phyloP scores from a whole-genome alignment of 1,140 invertebrate species.

The Paraescarpia echinospica region DNA sequence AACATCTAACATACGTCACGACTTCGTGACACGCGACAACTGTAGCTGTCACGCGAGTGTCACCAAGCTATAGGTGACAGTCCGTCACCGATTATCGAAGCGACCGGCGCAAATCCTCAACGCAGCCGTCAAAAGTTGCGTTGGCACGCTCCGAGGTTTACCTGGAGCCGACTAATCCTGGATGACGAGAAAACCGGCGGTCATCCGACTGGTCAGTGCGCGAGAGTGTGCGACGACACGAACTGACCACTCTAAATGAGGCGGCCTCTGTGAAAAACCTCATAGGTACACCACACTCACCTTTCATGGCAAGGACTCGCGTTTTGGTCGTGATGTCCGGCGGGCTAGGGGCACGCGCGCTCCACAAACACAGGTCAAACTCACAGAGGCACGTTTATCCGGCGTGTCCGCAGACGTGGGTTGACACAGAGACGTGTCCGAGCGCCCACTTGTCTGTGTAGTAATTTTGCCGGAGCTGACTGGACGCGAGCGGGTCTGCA shows the following conservation, averaged over 20 bases:
- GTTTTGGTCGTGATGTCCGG: neutral
- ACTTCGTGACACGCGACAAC: neutral
- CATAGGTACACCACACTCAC: neutral
- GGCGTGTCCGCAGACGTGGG: neutral
- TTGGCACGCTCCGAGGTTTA: neutral
- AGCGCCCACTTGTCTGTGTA: neutral
- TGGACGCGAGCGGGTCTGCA: neutral
- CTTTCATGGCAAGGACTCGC: neutral
- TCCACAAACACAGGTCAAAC: neutral
- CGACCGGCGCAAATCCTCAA: neutral
- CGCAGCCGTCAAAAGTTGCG: neutral
- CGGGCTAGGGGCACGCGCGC: neutral
- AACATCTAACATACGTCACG: neutral
- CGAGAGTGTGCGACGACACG: neutral
- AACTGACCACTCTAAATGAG: neutral
- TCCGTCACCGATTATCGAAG: neutral
- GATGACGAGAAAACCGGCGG: neutral
- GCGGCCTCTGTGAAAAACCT: neutral
- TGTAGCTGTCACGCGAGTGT: neutral
- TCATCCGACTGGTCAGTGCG: neutral
- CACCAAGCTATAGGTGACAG: neutral
- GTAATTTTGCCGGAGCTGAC: neutral
- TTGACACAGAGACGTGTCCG: neutral
- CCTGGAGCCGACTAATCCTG: neutral
- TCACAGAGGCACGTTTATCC: neutral